A percentile compares a stretch with the other conserved stretches of the same genome.
phyloP scores from a whole-genome alignment of 2,113 vertebrate genomes.

The Eulacestoma nigropectus region DNA sequence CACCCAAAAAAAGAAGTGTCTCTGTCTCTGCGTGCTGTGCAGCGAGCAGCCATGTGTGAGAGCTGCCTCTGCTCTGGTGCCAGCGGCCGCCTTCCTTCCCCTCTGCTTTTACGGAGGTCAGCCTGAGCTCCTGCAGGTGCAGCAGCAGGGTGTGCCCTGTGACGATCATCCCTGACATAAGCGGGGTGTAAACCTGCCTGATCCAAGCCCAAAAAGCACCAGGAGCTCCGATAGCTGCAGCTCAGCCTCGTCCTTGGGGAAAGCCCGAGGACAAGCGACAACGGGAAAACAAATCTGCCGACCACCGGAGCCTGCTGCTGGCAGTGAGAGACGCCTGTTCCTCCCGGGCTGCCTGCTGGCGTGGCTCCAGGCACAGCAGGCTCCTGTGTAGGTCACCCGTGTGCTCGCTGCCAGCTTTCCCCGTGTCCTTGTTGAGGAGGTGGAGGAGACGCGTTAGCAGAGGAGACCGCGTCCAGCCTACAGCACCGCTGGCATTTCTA shows the following conservation, averaged over 20 bases:
- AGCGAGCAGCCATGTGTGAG: rapidly evolving
- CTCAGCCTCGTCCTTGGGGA: background rate
- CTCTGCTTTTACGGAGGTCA: rapidly evolving
- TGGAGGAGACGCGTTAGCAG: background rate
- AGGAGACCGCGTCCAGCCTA: background rate
- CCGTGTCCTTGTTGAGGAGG: background rate
- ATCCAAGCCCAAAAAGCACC: background rate
- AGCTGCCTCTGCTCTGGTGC: background rate
- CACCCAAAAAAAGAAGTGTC: background rate
- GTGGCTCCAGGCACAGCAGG: background rate
- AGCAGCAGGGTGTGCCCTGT: background rate
- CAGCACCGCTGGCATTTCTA: rapidly evolving
- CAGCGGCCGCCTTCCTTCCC: background rate
- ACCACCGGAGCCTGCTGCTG: slow-evolving; percentile 13
- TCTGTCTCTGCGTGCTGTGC: background rate
- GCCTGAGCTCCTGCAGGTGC: background rate
- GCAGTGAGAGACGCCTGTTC: background rate
- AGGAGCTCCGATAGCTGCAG: background rate
- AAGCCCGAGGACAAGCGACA: background rate
- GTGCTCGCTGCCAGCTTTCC: background rate
- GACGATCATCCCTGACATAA: rapidly evolving
- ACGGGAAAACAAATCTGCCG: background rate
- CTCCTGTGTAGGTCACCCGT: slow-evolving; percentile 15
- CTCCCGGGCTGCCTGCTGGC: slow-evolving; percentile 10
- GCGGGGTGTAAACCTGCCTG: background rate